phyloP scores from a whole-genome alignment of 2,888 invertebrate genomes.

The Yponomeuta evonymella region DNA sequence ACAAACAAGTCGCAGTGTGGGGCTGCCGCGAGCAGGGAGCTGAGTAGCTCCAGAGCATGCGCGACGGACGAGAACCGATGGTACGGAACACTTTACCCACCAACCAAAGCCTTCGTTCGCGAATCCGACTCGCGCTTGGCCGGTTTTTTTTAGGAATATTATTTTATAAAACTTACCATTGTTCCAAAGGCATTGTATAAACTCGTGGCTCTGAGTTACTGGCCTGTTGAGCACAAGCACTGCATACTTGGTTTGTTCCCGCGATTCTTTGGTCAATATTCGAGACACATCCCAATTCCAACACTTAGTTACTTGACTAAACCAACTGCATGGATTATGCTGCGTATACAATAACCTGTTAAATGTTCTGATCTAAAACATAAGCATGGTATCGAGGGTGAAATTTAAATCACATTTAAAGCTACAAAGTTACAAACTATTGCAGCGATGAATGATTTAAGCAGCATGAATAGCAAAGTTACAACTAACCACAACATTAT shows the following conservation, averaged over 20 bases:
- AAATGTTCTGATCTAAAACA: conserved; percentile 37
- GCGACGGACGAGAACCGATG: too few species aligned
- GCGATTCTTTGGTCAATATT: conserved; percentile 26
- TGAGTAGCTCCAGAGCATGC: too few species aligned
- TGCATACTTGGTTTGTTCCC: conserved; percentile 65
- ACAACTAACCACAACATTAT: conserved; percentile 2
- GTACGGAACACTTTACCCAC: too few species aligned
- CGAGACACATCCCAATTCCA: conserved; percentile 50
- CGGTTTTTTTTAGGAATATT: background rate
- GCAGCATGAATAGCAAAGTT: background rate
- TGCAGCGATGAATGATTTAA: too few species aligned
- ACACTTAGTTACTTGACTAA: conserved; percentile 33
- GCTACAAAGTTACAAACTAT: too few species aligned
- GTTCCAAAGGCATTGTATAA: conserved; percentile 79
- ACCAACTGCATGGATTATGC: conserved; percentile 31
- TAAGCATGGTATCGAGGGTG: background rate
- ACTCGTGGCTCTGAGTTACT: conserved; percentile 65
- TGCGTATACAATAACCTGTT: conserved; percentile 35
- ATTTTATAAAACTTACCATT: conserved; percentile 68
- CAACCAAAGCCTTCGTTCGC: too few species aligned
- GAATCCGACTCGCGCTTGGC: too few species aligned
- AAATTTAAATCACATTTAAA: background rate
- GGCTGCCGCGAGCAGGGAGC: too few species aligned
- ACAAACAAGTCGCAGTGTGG: too few species aligned
- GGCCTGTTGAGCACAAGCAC: conserved; percentile 81